phyloP scores from a whole-genome alignment of 2,113 vertebrate species.

The Pseudorectes ferrugineus region DNA sequence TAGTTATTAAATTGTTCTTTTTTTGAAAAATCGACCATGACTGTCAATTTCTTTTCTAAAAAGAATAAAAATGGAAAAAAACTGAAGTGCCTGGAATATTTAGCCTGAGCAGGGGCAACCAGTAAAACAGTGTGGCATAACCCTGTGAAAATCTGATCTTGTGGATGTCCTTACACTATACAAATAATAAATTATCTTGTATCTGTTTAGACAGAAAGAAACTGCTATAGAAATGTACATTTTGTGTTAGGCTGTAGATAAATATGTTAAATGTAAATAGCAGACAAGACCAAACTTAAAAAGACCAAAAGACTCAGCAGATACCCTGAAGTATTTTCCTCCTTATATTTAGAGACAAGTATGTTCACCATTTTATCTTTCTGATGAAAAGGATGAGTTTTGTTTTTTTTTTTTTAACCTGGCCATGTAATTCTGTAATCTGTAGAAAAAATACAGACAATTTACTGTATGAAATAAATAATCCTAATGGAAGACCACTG shows the following conservation, averaged over 20 bases:
- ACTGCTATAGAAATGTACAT: background rate
- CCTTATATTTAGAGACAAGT: background rate
- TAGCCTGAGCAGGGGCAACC: background rate
- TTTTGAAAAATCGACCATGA: background rate
- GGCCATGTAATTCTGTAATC: background rate
- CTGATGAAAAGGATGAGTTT: background rate
- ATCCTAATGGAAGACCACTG: background rate
- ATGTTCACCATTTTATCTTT: background rate
- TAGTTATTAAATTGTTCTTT: background rate
- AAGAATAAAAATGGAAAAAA: background rate
- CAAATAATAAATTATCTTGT: background rate
- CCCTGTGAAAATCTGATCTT: background rate
- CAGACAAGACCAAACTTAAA: background rate
- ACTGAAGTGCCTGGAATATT: background rate
- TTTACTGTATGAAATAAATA: background rate
- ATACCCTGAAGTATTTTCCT: background rate
- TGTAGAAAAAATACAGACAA: background rate
- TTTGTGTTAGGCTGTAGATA: background rate
- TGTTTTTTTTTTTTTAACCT: background rate
- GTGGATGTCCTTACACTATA: background rate
- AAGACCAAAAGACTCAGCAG: background rate
- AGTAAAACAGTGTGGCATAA: background rate
- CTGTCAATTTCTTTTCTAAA: background rate
- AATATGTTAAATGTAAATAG: background rate
- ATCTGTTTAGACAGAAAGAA: background rate